Conservation (phyloP, 2,888 invertebrate species). For the Alviniconcha strummeri region DNA sequence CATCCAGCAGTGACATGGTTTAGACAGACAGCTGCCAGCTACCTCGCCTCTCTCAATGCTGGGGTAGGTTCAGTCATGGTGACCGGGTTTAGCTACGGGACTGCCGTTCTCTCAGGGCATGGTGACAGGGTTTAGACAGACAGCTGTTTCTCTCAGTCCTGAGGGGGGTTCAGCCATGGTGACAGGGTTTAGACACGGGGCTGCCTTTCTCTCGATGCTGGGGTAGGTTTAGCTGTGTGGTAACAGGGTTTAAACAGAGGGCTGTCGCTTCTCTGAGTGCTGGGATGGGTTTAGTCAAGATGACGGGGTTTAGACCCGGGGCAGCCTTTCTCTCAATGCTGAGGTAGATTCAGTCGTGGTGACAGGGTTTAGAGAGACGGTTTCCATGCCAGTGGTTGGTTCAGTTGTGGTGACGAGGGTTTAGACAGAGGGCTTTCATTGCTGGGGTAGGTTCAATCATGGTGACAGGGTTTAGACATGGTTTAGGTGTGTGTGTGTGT, state of each 20-base stretch:
- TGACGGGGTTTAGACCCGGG: no score
- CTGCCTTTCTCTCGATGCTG: not conserved
- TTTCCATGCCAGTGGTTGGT: not conserved
- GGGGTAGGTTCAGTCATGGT: not conserved
- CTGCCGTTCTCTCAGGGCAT: not conserved
- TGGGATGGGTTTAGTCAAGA: not conserved
- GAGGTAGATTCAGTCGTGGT: not conserved
- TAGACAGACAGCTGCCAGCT: slow-evolving; percentile 67
- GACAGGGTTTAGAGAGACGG: not conserved
- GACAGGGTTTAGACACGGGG: not conserved
- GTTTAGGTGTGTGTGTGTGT: not conserved
- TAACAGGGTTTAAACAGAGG: not conserved
- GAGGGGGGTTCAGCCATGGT: not conserved
- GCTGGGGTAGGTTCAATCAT: not conserved
- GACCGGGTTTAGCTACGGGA: not conserved
- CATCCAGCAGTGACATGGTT: slow-evolving; percentile 67
- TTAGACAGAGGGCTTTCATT: slow-evolving; percentile 65
- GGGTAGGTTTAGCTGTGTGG: not conserved
- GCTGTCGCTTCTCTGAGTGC: not conserved
- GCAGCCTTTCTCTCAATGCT: not conserved
- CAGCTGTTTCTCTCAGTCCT: not conserved
- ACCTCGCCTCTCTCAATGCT: slow-evolving; percentile 61
- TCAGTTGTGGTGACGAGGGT: slow-evolving; percentile 48
- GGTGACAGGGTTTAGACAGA: no score
- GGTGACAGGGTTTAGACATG: not conserved